These are phyloP conservation scores for Lampropteryx suffumata DNA, from an alignment of 2,888 invertebrate species.

Conservation along the genomic window DNA sequence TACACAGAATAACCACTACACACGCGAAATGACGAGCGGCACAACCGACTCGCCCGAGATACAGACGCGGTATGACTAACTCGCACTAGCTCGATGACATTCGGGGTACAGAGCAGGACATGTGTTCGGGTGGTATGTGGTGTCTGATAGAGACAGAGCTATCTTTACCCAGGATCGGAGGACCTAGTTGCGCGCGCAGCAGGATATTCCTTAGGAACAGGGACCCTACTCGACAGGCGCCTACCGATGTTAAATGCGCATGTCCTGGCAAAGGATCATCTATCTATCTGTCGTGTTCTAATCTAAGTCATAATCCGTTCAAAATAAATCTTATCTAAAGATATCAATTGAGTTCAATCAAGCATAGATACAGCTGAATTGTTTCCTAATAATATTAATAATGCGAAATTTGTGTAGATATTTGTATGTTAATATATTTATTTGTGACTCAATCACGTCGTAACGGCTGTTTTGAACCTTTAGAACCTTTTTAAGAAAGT, in stretches of 20 bases:
- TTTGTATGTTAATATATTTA: no score
- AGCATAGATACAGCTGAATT: constrained; percentile 7
- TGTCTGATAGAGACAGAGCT: constrained; percentile 43
- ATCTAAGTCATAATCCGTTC: constrained; percentile 12
- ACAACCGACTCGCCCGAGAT: constrained; percentile 68
- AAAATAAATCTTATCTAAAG: constrained; percentile 9
- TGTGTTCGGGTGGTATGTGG: constrained; percentile 13
- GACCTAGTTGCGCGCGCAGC: constrained; percentile 74
- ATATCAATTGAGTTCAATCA: constrained; percentile 1
- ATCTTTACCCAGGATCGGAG: constrained; percentile 51
- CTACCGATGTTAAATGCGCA: constrained; percentile 18
- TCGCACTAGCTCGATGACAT: constrained; percentile 68
- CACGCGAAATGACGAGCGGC: constrained; percentile 72
- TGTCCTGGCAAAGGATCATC: constrained; percentile 23
- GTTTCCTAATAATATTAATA: no score
- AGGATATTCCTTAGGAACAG: constrained; percentile 46
- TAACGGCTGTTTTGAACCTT: no score
- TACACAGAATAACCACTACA: constrained; percentile 69
- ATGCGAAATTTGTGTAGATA: no score
- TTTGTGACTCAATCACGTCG: no score
- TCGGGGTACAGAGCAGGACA: constrained; percentile 52
- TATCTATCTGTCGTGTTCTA: constrained; percentile 17
- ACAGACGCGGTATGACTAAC: constrained; percentile 72
- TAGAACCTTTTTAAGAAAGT: no score
- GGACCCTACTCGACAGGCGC: constrained; percentile 4